Conservation (phyloP, 1,140 invertebrate species). For the Drosophila pallidifrons region DNA sequence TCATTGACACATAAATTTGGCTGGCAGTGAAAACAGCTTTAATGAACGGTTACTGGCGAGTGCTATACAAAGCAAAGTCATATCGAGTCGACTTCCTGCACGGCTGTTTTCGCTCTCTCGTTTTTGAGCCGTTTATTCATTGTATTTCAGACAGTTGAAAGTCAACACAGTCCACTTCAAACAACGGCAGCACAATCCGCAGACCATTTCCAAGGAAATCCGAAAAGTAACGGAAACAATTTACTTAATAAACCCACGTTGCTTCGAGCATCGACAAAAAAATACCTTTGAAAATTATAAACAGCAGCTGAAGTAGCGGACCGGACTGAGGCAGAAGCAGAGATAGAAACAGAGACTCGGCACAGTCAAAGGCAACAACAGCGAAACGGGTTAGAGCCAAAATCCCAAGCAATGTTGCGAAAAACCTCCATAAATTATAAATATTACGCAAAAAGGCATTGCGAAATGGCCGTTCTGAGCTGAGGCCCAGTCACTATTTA, state of each 20-base stretch:
- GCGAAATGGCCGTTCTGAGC: constrained; percentile 19
- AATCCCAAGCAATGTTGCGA: constrained; percentile 22
- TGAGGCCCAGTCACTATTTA: constrained; percentile 38
- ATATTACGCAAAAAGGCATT: constrained; percentile 63
- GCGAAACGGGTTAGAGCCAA: background rate
- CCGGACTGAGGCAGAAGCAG: background rate
- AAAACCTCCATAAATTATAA: constrained; percentile 67
- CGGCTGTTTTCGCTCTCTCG: background rate
- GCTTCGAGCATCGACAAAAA: constrained; percentile 35
- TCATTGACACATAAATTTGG: constrained; percentile 62
- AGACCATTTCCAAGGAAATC: constrained; percentile 57
- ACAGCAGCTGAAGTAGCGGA: constrained; percentile 16
- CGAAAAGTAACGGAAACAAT: constrained; percentile 66
- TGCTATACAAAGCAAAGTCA: constrained; percentile 14
- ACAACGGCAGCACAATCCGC: constrained; percentile 35
- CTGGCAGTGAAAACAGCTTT: constrained; percentile 56
- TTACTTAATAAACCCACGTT: constrained; percentile 63
- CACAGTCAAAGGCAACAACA: background rate
- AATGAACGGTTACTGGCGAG: constrained; percentile 41
- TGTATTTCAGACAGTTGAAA: constrained; percentile 33
- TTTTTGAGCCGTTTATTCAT: constrained; percentile 31
- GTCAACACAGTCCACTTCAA: constrained; percentile 48
- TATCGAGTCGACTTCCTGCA: constrained; percentile 42
- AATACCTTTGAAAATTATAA: constrained; percentile 64
- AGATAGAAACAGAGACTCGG: background rate